Evolutionary conservation across 2,797 vertebrate genomes (phyloP).

Genomic region (Acrossocheilus wenchowensis): DNA sequence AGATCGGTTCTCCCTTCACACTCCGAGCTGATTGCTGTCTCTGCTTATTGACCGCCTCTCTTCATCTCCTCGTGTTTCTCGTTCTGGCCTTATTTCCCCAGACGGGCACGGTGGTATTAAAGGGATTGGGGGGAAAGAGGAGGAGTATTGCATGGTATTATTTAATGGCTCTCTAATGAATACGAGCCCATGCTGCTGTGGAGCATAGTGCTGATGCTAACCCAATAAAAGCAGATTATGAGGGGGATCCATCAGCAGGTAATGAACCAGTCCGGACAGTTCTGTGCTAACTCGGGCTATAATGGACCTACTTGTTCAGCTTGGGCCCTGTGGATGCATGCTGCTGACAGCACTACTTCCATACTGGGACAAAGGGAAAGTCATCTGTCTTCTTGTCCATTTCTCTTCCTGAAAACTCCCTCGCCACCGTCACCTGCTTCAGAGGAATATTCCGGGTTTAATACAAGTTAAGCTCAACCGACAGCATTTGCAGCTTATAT

Average conservation of each 20-base stretch:
- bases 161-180: constrained; percentile 61
- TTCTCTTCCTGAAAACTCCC: constrained; percentile 13
- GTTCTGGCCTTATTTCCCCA: constrained; percentile 61
- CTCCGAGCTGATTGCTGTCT: constrained; percentile 53
- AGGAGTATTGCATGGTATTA: constrained; percentile 49
- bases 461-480: background rate
- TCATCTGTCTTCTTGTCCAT: constrained; percentile 44
- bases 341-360: constrained; percentile 65
- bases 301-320: constrained; percentile 66
- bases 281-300: constrained; percentile 59
- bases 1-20: constrained; percentile 35
- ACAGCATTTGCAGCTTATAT: background rate
- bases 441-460: background rate
- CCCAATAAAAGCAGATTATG: constrained; percentile 62
- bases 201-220: constrained; percentile 58
- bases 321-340: constrained; percentile 57
- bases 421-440: background rate
- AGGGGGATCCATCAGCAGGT: constrained; percentile 58
- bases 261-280: constrained; percentile 64
- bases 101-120: constrained; percentile 48
- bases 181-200: constrained; percentile 26
- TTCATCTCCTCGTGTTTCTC: constrained; percentile 45
- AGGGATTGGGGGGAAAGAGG: constrained; percentile 14
- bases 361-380: constrained; percentile 62
- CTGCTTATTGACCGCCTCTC: constrained; percentile 56